Base-by-base conservation (phyloP, 2,797 vertebrate species). In the Acipenser ruthenus region DNA sequence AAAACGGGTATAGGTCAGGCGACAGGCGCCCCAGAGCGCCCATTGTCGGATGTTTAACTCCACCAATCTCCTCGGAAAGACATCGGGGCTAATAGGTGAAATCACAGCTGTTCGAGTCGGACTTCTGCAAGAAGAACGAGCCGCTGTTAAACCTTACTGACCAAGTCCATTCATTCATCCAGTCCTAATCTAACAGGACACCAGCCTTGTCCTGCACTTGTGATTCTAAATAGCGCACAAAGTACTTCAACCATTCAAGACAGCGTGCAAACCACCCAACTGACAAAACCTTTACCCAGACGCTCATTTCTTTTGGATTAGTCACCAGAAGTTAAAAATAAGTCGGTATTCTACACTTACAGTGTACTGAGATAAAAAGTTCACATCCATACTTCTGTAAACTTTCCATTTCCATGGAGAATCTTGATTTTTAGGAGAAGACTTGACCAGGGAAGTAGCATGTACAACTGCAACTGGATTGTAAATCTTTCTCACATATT, bases 41-140 rank as follows among this genome's bases (percentile, higher is more conserved):
- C 88, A 89, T 85, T 92, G 91, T 93, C 85, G 86, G 88, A 89
- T 89, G 88, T 88, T 89, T 90, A 93, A 92, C 92, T 95, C 89
- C 81, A 73, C 83, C 86, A 76, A 82, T 87, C 91, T 90, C 89
- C 72, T 83, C 86, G 87, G 90, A 91, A 90, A 92, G 90, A 93
- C 93, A 88, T 85, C 87, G 81, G 89, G 91, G 91, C 92, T 92
- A 92, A 93, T 88, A 89, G 92, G 91, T 94, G 91, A 93, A 88
- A 78, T 82, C 89, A 82, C 90, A 91, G 90, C 87, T 91, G 90
- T 84, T 80, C 80, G 79, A 78, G 74, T 76, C 73, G 82, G 84
- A 84, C 83, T 78, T 79, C 69, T 81, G 76, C 73, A 74, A 69
- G 75, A 75, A 72, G 77, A 77, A 71, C 60, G 52, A 71, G 69